phyloP scores from a whole-genome alignment of 2,797 vertebrate genomes.

The Varecia variegata region DNA sequence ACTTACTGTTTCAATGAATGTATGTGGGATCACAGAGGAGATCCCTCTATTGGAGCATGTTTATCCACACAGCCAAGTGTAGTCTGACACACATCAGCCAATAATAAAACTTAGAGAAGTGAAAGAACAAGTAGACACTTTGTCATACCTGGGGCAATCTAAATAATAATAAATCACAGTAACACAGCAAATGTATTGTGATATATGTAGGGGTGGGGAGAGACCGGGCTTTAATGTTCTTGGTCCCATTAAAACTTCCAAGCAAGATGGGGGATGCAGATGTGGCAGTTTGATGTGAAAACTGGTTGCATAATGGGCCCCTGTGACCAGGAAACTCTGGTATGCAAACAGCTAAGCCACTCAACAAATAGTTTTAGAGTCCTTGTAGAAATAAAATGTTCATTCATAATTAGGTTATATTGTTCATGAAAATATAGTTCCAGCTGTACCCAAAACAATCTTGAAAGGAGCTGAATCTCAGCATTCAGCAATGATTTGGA shows the following conservation, averaged over 20 bases:
- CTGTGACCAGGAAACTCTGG: not conserved
- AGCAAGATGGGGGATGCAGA: not conserved
- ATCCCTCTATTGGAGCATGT: not conserved
- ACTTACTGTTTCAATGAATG: not conserved
- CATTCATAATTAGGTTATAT: constrained; percentile 15
- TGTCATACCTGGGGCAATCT: not conserved
- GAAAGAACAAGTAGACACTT: not conserved
- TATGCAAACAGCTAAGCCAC: not conserved
- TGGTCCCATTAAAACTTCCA: not conserved
- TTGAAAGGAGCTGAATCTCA: not conserved
- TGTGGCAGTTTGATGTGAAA: not conserved
- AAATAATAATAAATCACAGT: not conserved
- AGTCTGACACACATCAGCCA: not conserved
- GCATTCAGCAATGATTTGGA: not conserved
- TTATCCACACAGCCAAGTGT: not conserved
- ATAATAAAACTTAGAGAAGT: not conserved
- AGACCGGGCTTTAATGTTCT: not conserved
- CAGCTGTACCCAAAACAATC: not conserved
- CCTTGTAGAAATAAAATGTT: constrained; percentile 49
- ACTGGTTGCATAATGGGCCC: not conserved
- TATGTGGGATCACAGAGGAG: not conserved
- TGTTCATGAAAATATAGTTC: constrained; percentile 38
- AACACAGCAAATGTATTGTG: constrained; percentile 22
- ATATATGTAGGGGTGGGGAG: not conserved
- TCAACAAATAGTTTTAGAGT: not conserved